These are phyloP conservation scores for Sardina pilchardus DNA, from an alignment of 2,113 vertebrate species.

Conservation along the genomic window DNA sequence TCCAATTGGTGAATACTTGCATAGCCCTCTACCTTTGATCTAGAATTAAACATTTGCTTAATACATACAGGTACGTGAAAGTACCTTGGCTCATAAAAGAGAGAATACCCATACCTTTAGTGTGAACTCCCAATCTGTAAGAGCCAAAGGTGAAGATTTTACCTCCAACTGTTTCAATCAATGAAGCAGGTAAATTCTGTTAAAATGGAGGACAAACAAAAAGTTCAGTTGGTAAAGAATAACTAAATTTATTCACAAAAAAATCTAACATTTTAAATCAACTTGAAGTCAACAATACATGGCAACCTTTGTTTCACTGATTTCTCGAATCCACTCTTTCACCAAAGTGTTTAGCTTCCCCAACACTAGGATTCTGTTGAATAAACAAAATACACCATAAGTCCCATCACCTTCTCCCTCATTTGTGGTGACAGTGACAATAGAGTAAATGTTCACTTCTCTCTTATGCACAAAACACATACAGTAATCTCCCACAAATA, in stretches of 20 bases:
- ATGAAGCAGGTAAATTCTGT: constrained; percentile 83
- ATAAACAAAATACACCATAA: not conserved
- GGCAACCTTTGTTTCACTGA: constrained; percentile 83
- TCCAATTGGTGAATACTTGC: too few species aligned
- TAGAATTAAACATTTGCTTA: not conserved
- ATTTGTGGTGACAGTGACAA: not conserved
- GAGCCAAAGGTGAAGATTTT: constrained; percentile 93
- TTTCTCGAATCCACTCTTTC: constrained; percentile 88
- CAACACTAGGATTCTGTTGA: constrained; percentile 82
- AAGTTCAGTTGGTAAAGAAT: not conserved
- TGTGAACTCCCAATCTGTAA: constrained; percentile 86
- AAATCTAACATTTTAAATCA: not conserved
- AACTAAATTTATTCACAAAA: not conserved
- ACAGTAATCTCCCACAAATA: too few species aligned
- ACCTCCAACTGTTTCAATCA: constrained; percentile 86
- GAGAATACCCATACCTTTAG: constrained; percentile 75
- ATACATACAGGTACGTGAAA: not conserved
- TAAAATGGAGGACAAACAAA: constrained; percentile 41
- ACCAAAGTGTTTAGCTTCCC: constrained; percentile 85
- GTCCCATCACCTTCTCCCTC: not conserved
- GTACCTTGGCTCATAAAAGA: not conserved
- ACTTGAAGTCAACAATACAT: not conserved
- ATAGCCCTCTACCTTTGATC: too few species aligned
- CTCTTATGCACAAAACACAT: not conserved
- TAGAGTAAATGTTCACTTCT: not conserved